Conservation (phyloP, 2,888 invertebrate genomes). For the Schrankia costaestrigalis region DNA sequence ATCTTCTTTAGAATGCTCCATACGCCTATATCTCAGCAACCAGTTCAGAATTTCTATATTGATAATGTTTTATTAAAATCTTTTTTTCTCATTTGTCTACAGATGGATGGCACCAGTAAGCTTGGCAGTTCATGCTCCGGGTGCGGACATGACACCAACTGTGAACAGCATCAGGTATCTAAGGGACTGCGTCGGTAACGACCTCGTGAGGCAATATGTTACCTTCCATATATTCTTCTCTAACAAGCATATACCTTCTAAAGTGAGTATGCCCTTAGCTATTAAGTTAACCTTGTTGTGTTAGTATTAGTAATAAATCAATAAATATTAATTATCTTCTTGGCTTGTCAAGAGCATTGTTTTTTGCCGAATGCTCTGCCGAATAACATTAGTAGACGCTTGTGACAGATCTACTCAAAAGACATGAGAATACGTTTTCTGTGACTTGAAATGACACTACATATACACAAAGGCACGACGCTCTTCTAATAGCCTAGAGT, state of each 20-base stretch:
- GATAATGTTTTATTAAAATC: background rate
- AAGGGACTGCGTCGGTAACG: constrained; percentile 86
- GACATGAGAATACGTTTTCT: no score
- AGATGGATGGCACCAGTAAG: constrained; percentile 94
- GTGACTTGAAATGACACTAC: no score
- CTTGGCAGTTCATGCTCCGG: constrained; percentile 93
- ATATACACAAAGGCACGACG: no score
- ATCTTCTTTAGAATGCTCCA: background rate
- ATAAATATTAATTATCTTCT: no score
- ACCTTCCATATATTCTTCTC: constrained; percentile 95
- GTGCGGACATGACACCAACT: constrained; percentile 88
- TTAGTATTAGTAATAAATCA: background rate
- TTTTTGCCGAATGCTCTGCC: no score
- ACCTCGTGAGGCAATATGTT: constrained; percentile 87
- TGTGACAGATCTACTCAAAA: no score
- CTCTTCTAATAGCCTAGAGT: no score
- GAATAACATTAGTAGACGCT: no score
- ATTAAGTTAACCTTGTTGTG: background rate
- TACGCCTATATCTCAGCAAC: background rate
- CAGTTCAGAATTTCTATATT: background rate
- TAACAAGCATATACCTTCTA: constrained; percentile 89
- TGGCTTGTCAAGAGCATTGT: no score
- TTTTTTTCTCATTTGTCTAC: constrained; percentile 16
- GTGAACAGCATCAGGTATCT: constrained; percentile 90
- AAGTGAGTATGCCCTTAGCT: constrained; percentile 41